Conservation (phyloP, 2,113 vertebrate species). For the Microcebus griseorufus region DNA sequence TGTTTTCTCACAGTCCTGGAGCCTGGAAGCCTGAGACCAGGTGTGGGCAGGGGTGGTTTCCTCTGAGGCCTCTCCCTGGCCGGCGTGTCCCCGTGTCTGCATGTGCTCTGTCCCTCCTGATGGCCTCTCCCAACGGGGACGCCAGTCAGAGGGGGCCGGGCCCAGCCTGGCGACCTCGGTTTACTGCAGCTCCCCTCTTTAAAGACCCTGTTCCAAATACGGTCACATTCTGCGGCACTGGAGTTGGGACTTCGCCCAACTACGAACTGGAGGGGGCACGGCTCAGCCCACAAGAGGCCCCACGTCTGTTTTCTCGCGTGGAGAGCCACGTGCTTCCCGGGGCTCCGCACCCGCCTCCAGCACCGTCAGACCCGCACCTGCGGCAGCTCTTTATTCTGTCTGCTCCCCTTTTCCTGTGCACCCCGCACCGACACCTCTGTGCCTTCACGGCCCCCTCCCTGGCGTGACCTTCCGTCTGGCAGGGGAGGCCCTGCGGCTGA, state of each 20-base stretch:
- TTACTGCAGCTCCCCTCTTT: neutral
- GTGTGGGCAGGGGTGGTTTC: fast-evolving
- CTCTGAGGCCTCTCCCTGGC: too few relatives aligned
- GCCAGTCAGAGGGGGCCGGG: neutral
- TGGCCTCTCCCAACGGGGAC: neutral
- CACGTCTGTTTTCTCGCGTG: neutral
- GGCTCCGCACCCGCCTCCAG: neutral
- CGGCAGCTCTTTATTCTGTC: neutral
- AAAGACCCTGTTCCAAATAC: neutral
- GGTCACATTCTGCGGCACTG: neutral
- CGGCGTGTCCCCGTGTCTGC: fast-evolving
- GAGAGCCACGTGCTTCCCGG: too few relatives aligned
- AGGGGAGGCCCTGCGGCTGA: neutral
- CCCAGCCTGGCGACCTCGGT: neutral
- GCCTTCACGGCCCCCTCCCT: neutral
- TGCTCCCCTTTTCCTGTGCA: fast-evolving
- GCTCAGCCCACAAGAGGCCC: neutral
- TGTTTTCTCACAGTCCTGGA: neutral
- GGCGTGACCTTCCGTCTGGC: neutral
- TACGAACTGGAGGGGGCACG: too few relatives aligned
- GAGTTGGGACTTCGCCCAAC: neutral
- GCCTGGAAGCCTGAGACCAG: neutral
- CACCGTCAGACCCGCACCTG: fast-evolving
- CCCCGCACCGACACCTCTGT: neutral
- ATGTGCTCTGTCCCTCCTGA: neutral